These are phyloP conservation scores for Entomobrya multifasciata DNA, from an alignment of 2,888 invertebrate species.

Conservation along the genomic window DNA sequence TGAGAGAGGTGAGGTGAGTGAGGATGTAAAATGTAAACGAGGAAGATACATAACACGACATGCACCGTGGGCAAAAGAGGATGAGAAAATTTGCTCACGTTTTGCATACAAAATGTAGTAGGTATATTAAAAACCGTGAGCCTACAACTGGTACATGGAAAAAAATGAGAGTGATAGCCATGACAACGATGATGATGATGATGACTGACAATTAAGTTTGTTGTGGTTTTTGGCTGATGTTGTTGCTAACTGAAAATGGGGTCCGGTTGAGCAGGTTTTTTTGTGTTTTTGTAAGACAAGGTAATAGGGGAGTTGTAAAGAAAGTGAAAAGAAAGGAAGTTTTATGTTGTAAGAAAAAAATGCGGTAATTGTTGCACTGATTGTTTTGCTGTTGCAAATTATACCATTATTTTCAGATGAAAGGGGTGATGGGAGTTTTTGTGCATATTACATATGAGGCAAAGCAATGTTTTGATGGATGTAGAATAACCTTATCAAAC, in stretches of 20 bases:
- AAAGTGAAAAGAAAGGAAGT: conserved; percentile 40
- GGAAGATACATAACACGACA: no score
- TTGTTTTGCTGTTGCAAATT: not conserved
- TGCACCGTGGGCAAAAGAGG: no score
- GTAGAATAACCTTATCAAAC: no score
- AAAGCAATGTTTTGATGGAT: not conserved
- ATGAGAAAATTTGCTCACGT: no score
- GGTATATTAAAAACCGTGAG: no score
- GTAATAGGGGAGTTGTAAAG: not conserved
- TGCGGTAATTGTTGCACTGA: conserved; percentile 10
- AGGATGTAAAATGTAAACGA: no score
- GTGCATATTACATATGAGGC: no score
- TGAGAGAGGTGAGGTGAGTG: not conserved
- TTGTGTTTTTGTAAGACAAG: not conserved
- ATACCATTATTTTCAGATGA: no score
- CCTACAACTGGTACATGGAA: conserved; percentile 8
- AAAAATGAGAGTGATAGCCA: no score
- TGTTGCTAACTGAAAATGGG: conserved; percentile 63
- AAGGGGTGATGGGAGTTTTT: no score
- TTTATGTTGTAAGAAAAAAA: conserved; percentile 4
- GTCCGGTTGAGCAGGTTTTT: conserved; percentile 56
- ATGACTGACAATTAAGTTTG: not conserved
- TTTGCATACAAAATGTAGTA: no score
- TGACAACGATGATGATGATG: conserved; percentile 7
- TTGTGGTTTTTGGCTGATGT: conserved; percentile 33